Evolutionary conservation across 2,888 invertebrate genomes (phyloP).

Genomic region (Gasteruption jaculator): DNA sequence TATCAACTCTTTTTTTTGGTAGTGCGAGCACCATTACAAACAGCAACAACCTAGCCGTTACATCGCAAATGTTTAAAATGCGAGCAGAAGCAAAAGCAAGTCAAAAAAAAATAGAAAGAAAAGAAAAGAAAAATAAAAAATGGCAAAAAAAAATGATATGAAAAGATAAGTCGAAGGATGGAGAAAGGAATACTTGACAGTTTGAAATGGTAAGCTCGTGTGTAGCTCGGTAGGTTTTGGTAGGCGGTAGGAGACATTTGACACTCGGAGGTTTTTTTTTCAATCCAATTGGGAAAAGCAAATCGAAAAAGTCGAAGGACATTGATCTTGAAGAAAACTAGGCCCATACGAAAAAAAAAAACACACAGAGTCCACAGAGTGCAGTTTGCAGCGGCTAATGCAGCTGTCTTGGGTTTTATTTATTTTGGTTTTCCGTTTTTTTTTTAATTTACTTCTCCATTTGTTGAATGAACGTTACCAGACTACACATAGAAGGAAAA

Average conservation of each 20-base stretch:
- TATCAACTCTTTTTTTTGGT: constrained; percentile 42
- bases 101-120: constrained; percentile 12
- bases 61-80: constrained; percentile 47
- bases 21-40: constrained; percentile 53
- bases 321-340: no score
- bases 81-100: constrained; percentile 36
- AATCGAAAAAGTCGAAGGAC: no score
- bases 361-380: constrained; percentile 48
- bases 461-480: constrained; percentile 40
- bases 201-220: constrained; percentile 53
- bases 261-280: constrained; percentile 46
- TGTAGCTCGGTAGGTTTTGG: constrained; percentile 51
- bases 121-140: constrained; percentile 9
- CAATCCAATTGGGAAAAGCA: no score
- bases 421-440: no score
- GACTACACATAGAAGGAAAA: constrained; percentile 14
- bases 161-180: constrained; percentile 25
- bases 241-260: constrained; percentile 51
- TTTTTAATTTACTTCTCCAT: no score
- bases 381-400: constrained; percentile 47
- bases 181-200: constrained; percentile 46
- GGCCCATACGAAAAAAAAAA: no score
- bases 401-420: no score
- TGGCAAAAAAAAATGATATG: constrained; percentile 2
- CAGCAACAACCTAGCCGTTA: constrained; percentile 53